Conservation (phyloP, 1,140 invertebrate species). For the Vanessa tameamea region DNA sequence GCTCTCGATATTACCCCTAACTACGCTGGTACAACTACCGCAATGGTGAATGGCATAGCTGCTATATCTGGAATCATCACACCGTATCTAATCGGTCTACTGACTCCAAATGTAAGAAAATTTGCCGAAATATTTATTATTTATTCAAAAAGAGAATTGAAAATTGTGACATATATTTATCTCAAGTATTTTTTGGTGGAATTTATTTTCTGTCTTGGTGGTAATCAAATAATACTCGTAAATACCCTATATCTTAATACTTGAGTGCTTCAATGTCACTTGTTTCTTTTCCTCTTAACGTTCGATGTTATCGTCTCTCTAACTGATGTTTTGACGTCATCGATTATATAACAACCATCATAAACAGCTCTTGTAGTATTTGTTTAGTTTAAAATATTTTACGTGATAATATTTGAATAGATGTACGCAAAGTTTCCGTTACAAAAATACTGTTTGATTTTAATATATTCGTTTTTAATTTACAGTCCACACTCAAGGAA, state of each 20-base stretch:
- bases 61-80: conserved; percentile 89
- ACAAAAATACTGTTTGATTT: neutral
- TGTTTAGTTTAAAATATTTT: too few relatives aligned
- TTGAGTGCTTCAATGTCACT: conserved; percentile 15
- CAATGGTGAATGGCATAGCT: conserved; percentile 91
- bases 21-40: conserved; percentile 91
- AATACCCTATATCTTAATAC: neutral
- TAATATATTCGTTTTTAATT: conserved; percentile 46
- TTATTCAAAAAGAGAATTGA: neutral
- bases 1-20: conserved; percentile 91
- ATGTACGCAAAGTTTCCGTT: too few relatives aligned
- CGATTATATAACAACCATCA: too few relatives aligned
- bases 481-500: conserved; percentile 85
- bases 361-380: too few relatives aligned
- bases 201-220: neutral
- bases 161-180: neutral
- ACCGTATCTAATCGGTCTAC: conserved; percentile 89
- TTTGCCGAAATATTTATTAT: neutral
- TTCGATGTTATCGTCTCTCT: neutral
- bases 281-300: conserved; percentile 12
- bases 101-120: conserved; percentile 85
- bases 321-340: neutral
- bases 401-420: too few relatives aligned
- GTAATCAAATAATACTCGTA: neutral
- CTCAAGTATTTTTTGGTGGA: neutral